Conservation (phyloP, 1,140 invertebrate species). For the Drosophila gunungcola region DNA sequence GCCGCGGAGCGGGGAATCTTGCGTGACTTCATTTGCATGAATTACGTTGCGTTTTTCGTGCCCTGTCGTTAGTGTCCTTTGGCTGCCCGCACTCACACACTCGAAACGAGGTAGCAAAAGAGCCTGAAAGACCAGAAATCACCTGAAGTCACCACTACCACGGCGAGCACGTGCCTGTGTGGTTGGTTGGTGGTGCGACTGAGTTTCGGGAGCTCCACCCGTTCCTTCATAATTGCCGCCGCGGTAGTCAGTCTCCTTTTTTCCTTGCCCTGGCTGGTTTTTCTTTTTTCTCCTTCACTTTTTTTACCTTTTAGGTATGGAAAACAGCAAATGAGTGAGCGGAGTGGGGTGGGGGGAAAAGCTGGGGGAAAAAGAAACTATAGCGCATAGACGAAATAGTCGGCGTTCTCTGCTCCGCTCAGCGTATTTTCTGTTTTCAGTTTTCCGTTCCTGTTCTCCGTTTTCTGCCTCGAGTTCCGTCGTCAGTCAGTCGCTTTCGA, state of each 20-base stretch:
- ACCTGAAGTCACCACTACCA: conserved; percentile 25
- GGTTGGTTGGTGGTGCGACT: conserved; percentile 45
- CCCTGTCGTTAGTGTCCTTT: conserved; percentile 68
- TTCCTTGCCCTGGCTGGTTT: conserved; percentile 37
- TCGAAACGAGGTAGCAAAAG: conserved; percentile 1
- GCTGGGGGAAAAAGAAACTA: conserved; percentile 46
- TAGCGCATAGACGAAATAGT: conserved; percentile 71
- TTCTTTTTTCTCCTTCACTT: not conserved
- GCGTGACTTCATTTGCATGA: conserved; percentile 84
- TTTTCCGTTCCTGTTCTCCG: conserved; percentile 44
- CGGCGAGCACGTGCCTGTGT: conserved; percentile 45
- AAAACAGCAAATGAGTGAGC: conserved; percentile 36
- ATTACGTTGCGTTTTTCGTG: conserved; percentile 69
- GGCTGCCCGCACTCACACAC: conserved; percentile 28
- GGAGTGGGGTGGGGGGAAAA: conserved; percentile 4
- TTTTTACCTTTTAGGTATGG: conserved; percentile 57
- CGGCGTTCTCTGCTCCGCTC: conserved; percentile 42
- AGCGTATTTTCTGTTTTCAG: conserved; percentile 31
- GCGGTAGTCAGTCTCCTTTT: conserved; percentile 64
- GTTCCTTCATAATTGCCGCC: conserved; percentile 63
- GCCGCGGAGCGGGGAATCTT: conserved; percentile 35
- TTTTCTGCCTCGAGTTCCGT: conserved; percentile 46
- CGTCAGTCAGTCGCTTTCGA: conserved; percentile 84
- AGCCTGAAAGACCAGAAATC: conserved; percentile 1
- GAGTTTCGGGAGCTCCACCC: conserved; percentile 46